Evolutionary conservation across 1,140 invertebrate genomes (phyloP).

Genomic region (Campodea augens): DNA sequence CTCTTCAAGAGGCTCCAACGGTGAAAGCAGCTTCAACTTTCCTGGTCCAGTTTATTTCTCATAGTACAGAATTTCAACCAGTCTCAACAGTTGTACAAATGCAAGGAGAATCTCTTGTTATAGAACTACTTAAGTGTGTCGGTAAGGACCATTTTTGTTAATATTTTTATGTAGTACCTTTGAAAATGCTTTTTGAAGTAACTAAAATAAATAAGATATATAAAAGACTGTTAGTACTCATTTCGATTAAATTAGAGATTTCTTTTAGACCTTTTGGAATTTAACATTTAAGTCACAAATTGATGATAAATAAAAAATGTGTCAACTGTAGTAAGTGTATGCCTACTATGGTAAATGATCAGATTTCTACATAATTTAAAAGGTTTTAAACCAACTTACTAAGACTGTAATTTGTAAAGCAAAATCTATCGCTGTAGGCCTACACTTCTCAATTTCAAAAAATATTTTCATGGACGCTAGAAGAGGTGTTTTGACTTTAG

Average conservation of each 20-base stretch:
- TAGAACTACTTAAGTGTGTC: conserved; percentile 28
- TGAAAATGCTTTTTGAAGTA: too few species aligned
- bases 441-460: too few species aligned
- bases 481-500: too few species aligned
- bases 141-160: conserved; percentile 17
- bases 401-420: too few species aligned
- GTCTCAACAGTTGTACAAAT: conserved; percentile 29
- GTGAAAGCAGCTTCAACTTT: conserved; percentile 34
- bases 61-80: conserved; percentile 26
- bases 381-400: too few species aligned
- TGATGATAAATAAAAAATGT: neutral
- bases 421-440: too few species aligned
- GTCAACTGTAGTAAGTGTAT: too few species aligned
- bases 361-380: too few species aligned
- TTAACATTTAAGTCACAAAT: neutral
- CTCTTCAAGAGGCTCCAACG: conserved; percentile 35
- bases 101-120: conserved; percentile 31
- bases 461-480: too few species aligned
- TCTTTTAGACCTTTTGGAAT: neutral
- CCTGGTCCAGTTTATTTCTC: conserved; percentile 32
- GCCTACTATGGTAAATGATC: too few species aligned
- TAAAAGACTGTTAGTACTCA: neutral
- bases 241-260: neutral
- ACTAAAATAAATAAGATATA: too few species aligned
- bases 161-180: neutral